Evolutionary conservation across 2,888 invertebrate species (phyloP).

Genomic region (Ptychoptera albimana): DNA sequence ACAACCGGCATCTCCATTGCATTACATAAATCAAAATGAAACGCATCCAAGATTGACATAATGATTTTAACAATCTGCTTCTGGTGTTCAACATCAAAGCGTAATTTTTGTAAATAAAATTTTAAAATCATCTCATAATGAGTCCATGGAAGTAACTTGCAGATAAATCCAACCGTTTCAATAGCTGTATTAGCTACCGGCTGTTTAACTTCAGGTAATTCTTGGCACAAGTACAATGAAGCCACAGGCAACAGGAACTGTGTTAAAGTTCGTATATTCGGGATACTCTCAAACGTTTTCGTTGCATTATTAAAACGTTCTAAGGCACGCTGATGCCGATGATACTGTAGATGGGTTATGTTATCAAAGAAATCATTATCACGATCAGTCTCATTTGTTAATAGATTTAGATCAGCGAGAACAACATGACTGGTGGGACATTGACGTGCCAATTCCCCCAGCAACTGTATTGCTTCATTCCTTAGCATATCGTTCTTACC

Average conservation of each 20-base stretch:
- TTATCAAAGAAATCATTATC: conserved; percentile 95
- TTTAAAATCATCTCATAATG: conserved; percentile 72
- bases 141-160: conserved; percentile 72
- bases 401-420: conserved; percentile 48
- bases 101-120: conserved; percentile 61
- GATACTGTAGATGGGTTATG: conserved; percentile 72
- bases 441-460: conserved; percentile 61
- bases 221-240: conserved; percentile 61
- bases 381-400: conserved; percentile 51
- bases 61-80: conserved; percentile 66
- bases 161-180: conserved; percentile 60
- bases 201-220: conserved; percentile 59
- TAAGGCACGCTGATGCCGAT: conserved; percentile 71
- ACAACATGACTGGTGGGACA: conserved; percentile 54
- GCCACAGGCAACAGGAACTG: conserved; percentile 77
- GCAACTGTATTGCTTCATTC: conserved; percentile 60
- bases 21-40: conserved; percentile 77
- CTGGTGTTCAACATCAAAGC: conserved; percentile 55
- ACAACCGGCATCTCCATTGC: conserved; percentile 23
- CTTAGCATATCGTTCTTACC: conserved; percentile 53
- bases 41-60: conserved; percentile 69
- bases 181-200: conserved; percentile 72
- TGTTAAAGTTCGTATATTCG: conserved; percentile 54
- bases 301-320: conserved; percentile 53
- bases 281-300: conserved; percentile 41